Conservation (phyloP, 2,888 invertebrate species). For the Cetonia aurata region DNA sequence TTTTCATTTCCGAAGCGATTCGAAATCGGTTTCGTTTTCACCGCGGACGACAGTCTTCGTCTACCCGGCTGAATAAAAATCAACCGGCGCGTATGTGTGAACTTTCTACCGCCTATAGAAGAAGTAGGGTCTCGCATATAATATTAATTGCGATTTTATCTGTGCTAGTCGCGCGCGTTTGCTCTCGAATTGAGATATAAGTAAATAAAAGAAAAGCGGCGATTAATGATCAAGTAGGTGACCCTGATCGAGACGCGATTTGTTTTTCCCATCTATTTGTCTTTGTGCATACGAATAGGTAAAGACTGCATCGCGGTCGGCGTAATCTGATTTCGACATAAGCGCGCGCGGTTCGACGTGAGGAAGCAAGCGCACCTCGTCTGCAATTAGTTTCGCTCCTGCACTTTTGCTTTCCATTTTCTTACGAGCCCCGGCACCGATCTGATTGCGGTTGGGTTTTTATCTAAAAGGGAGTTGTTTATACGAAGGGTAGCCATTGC, state of each 20-base stretch:
- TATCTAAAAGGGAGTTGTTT: too few relatives aligned
- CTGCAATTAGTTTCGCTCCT: slow-evolving; percentile 2
- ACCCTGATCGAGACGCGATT: not conserved
- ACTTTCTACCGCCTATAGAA: not conserved
- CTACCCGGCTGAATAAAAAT: not conserved
- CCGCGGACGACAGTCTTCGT: not conserved
- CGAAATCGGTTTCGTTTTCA: slow-evolving; percentile 3
- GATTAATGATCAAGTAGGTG: slow-evolving; percentile 4
- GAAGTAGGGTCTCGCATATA: not conserved
- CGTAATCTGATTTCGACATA: not conserved
- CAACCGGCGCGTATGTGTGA: not conserved
- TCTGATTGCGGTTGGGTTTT: too few relatives aligned
- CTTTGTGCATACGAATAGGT: not conserved
- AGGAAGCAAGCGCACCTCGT: not conserved
- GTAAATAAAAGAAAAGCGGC: not conserved
- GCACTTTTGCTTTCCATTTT: slow-evolving; percentile 9
- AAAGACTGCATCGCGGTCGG: not conserved
- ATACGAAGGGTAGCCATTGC: too few relatives aligned
- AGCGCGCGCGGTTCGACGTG: not conserved
- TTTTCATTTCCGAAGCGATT: not conserved
- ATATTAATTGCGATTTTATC: slow-evolving; percentile 6
- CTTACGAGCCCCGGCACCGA: not conserved
- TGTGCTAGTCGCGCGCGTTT: not conserved
- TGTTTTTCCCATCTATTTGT: not conserved
- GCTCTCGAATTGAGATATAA: not conserved